These are phyloP conservation scores for Phrynocephalus vlangalii DNA, from an alignment of 2,797 vertebrate genomes.

Conservation along the genomic window DNA sequence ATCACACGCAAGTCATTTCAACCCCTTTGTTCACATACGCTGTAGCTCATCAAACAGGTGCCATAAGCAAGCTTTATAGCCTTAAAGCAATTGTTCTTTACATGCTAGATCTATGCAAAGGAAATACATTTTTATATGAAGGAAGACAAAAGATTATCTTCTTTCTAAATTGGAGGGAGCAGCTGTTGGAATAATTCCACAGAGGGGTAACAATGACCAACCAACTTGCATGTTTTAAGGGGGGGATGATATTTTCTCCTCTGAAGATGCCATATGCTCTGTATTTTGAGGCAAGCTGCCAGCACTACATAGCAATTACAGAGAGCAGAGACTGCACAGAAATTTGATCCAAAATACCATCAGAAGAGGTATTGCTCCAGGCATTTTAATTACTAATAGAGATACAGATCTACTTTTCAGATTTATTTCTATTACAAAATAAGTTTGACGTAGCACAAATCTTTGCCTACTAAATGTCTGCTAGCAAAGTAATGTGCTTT, in stretches of 20 bases:
- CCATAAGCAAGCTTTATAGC: constrained; percentile 57
- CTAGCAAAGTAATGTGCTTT: constrained; percentile 41
- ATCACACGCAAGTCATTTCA: constrained; percentile 38
- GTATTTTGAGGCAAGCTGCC: constrained; percentile 68
- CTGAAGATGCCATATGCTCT: constrained; percentile 78
- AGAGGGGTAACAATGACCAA: constrained; percentile 75
- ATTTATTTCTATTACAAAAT: constrained; percentile 64
- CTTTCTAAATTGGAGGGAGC: constrained; percentile 74
- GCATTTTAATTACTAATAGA: constrained; percentile 61
- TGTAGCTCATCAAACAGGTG: constrained; percentile 55
- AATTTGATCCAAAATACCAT: constrained; percentile 72
- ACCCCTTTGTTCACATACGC: constrained; percentile 43
- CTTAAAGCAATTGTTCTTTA: constrained; percentile 56
- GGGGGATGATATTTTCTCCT: constrained; percentile 71
- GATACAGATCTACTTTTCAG: constrained; percentile 48
- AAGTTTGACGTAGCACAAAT: constrained; percentile 63
- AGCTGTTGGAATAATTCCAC: constrained; percentile 77
- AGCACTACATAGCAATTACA: constrained; percentile 64
- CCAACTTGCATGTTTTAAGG: constrained; percentile 72
- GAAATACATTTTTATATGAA: constrained; percentile 60
- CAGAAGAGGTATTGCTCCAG: constrained; percentile 67
- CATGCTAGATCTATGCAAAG: constrained; percentile 61
- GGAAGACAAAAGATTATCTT: constrained; percentile 72
- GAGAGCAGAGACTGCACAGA: constrained; percentile 63
- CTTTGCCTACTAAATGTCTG: constrained; percentile 39